Evolutionary conservation across 2,797 vertebrate genomes (phyloP).

Genomic region (Sebastes matsubarae): DNA sequence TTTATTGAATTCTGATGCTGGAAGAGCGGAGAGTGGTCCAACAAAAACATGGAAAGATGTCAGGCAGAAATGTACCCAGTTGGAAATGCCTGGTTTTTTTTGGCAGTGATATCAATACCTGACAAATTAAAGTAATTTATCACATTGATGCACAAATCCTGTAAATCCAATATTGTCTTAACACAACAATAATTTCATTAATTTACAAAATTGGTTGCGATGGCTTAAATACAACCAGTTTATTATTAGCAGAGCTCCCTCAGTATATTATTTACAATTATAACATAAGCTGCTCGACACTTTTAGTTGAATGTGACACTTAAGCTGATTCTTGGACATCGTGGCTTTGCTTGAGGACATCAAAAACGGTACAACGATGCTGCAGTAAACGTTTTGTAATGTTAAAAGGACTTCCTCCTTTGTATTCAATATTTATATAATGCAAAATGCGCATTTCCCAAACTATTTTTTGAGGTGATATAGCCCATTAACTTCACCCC

Average conservation of each 20-base stretch:
- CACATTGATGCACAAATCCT: neutral
- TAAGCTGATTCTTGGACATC: neutral
- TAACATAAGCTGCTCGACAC: neutral
- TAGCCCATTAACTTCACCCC: slow-evolving; percentile 4
- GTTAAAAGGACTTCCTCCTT: neutral
- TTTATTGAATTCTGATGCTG: neutral
- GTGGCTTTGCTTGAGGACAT: neutral
- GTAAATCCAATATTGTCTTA: neutral
- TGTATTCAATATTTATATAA: neutral
- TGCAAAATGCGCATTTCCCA: neutral
- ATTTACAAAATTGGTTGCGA: neutral
- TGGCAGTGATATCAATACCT: neutral
- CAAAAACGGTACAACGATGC: neutral
- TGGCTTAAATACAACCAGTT: neutral
- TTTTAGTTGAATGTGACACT: neutral
- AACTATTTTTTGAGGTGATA: slow-evolving; percentile 9
- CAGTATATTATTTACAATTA: neutral
- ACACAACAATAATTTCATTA: neutral
- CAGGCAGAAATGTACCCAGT: neutral
- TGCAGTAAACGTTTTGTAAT: neutral
- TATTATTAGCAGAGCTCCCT: neutral
- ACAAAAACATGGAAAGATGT: neutral
- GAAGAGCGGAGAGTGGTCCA: neutral
- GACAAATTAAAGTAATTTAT: neutral
- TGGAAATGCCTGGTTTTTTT: neutral